Conservation (phyloP, 2,797 vertebrate genomes). For the Tinamus major region DNA sequence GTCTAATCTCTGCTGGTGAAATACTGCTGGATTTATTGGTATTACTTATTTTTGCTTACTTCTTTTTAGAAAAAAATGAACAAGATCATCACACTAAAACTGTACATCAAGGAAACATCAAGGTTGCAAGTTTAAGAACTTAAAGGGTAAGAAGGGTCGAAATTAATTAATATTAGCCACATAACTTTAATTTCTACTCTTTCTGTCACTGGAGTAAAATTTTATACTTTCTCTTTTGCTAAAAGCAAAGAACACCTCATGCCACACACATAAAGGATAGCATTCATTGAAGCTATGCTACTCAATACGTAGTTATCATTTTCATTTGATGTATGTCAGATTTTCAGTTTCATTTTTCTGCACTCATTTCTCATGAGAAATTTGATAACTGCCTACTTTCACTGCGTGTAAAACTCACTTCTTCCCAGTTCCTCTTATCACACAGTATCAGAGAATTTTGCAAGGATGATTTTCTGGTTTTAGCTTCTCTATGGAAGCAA, state of each 20-base stretch:
- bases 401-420: neutral
- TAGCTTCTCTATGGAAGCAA: neutral
- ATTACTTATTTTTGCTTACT: neutral
- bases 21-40: accelerated
- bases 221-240: neutral
- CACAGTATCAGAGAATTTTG: neutral
- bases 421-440: neutral
- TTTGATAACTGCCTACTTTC: neutral
- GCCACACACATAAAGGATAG: neutral
- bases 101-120: neutral
- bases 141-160: neutral
- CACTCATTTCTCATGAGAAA: neutral
- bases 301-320: neutral
- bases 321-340: neutral
- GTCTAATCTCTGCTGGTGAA: neutral
- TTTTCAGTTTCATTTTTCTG: neutral
- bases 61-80: neutral
- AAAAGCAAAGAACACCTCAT: neutral
- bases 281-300: neutral
- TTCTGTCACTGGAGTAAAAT: neutral
- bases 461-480: neutral
- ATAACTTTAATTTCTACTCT: neutral
- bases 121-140: neutral
- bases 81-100: neutral
- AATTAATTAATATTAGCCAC: too few species aligned